Percentiles rank a stretch among this genome's conserved stretches.
Conservation (phyloP, 30 jellyfish, hydroid and myxozoan genomes). For the Morbakka virulenta region DNA sequence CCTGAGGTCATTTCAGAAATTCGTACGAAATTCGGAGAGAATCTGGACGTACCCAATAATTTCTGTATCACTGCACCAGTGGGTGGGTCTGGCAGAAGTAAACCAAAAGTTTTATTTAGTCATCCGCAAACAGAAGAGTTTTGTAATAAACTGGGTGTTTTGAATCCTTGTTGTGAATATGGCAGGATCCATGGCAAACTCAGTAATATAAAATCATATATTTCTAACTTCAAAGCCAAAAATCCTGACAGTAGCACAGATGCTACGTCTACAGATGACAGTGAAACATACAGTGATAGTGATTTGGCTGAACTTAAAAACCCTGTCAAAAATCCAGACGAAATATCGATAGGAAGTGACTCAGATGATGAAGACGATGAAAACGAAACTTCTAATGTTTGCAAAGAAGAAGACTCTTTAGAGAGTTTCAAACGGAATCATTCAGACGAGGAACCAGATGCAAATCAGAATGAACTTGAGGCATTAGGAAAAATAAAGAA, state of each 20-base stretch:
- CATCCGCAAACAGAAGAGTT: constrained; percentile 59
- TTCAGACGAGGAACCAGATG: constrained; percentile 34
- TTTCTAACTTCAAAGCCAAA: too few relatives aligned
- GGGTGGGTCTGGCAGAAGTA: background rate
- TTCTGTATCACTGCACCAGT: constrained; percentile 8
- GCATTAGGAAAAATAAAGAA: constrained; percentile 2
- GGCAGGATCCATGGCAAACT: too few relatives aligned
- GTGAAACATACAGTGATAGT: constrained; percentile 45
- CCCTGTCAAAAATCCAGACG: background rate
- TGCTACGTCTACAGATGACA: constrained; percentile 13
- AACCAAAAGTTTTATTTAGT: constrained; percentile 18
- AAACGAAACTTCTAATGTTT: constrained; percentile 42
- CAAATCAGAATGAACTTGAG: too few relatives aligned
- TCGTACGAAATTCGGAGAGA: background rate
- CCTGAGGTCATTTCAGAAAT: constrained; percentile 3
- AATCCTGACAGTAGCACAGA: too few relatives aligned
- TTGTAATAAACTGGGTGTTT: constrained; percentile 51
- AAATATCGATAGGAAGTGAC: constrained; percentile 8
- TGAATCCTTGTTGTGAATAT: constrained; percentile 74
- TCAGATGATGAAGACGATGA: constrained; percentile 50
- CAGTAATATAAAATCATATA: too few relatives aligned
- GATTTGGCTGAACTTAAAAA: constrained; percentile 4
- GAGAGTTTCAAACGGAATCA: constrained; percentile 22
- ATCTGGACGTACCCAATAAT: constrained; percentile 41
- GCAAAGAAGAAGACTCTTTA: constrained; percentile 4